Conservation (phyloP, 2,113 vertebrate genomes). For the Myrmophylax atrothorax region DNA sequence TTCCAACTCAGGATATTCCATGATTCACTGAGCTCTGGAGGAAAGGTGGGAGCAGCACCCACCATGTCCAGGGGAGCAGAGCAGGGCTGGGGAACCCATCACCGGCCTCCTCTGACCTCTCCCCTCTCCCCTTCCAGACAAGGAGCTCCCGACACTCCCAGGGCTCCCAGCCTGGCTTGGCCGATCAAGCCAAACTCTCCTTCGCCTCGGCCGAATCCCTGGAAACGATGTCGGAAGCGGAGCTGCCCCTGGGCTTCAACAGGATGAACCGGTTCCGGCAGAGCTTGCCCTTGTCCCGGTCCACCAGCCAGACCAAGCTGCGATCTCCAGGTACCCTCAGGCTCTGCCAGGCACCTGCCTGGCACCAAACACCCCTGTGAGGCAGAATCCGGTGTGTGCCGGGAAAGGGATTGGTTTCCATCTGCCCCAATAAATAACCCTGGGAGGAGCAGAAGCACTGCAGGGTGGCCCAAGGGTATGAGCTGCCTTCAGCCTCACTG, state of each 20-base stretch:
- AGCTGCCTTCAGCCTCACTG: neutral
- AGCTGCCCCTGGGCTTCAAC: slow-evolving; percentile 95
- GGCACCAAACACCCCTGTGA: accelerated
- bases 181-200: slow-evolving; percentile 96
- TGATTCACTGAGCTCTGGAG: accelerated
- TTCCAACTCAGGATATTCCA: neutral
- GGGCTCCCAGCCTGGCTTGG: slow-evolving; percentile 94
- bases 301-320: slow-evolving; percentile 96
- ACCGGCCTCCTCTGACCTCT: neutral
- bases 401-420: accelerated
- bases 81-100: neutral
- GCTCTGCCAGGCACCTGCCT: neutral
- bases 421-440: neutral
- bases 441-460: accelerated
- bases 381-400: accelerated
- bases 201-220: slow-evolving; percentile 95
- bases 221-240: slow-evolving; percentile 98
- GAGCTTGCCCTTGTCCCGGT: slow-evolving; percentile 95
- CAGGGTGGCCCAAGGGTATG: neutral
- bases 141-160: slow-evolving; percentile 94
- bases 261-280: slow-evolving; percentile 98
- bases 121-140: slow-evolving; percentile 76
- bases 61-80: neutral
- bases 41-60: accelerated
- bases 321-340: slow-evolving; percentile 87